phyloP scores from a whole-genome alignment of 2,113 vertebrate species.

The Corydoras sp. region DNA sequence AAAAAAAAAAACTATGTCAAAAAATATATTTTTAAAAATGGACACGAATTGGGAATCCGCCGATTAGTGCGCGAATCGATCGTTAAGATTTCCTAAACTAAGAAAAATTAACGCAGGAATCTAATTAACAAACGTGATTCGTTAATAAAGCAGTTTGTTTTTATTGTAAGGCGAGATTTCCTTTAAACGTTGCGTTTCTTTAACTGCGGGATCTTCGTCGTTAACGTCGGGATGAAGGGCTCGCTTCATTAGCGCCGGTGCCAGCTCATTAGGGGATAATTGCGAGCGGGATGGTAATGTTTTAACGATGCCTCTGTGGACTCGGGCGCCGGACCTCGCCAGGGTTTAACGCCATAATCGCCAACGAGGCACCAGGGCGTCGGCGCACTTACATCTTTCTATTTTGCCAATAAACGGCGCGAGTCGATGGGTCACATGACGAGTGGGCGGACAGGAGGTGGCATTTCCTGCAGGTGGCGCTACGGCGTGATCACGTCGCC shows the following conservation, averaged over 20 bases:
- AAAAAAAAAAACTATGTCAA: no score
- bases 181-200: conserved; percentile 1
- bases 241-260: conserved; percentile 29
- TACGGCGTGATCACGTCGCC: conserved; percentile 36
- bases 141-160: no score
- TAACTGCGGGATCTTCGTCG: not conserved
- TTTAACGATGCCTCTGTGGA: conserved; percentile 40
- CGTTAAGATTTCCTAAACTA: no score
- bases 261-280: conserved; percentile 31
- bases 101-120: no score
- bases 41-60: no score
- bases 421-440: no score
- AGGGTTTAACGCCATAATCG: conserved; percentile 36
- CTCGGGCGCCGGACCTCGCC: conserved; percentile 17
- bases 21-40: no score
- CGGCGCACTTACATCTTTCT: not conserved
- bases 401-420: conserved; percentile 15
- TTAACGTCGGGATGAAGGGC: not conserved
- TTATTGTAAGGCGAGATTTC: not conserved
- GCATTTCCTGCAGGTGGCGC: conserved; percentile 26
- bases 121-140: no score
- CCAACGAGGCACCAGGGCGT: conserved; percentile 20
- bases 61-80: no score
- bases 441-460: no score
- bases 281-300: conserved; percentile 32